Conservation (phyloP, 1,140 invertebrate species). For the Aricia agestis region DNA sequence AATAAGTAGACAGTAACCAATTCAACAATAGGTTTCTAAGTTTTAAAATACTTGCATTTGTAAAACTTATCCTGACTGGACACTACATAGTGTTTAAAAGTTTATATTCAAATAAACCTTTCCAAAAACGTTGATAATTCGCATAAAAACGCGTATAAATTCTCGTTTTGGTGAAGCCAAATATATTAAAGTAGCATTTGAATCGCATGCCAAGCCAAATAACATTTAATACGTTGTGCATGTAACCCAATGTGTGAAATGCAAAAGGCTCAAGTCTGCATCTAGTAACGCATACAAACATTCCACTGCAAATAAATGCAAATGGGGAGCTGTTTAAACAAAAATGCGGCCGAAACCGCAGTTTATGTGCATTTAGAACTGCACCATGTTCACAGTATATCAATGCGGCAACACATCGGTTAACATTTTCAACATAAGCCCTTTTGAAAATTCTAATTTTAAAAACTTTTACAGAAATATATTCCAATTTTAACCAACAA, state of each 20-base stretch:
- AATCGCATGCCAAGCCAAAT: slow-evolving; percentile 34
- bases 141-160: neutral
- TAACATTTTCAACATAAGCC: neutral
- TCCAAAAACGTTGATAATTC: neutral
- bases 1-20: too few species aligned
- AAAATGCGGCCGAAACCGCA: slow-evolving; percentile 49
- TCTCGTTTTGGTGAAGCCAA: slow-evolving; percentile 7
- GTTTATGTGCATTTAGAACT: slow-evolving; percentile 31
- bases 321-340: slow-evolving; percentile 54
- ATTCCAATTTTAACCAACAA: too few species aligned
- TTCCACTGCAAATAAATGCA: slow-evolving; percentile 40
- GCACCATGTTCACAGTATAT: slow-evolving; percentile 34
- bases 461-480: too few species aligned
- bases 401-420: slow-evolving; percentile 24
- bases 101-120: neutral
- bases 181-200: slow-evolving; percentile 21
- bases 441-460: too few species aligned
- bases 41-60: too few species aligned
- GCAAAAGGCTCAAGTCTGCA: slow-evolving; percentile 36
- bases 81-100: neutral
- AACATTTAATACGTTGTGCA: slow-evolving; percentile 30
- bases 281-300: slow-evolving; percentile 36
- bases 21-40: too few species aligned
- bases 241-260: slow-evolving; percentile 40
- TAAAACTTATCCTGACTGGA: too few species aligned